A percentile compares a stretch with the other conserved stretches of the same genome.
phyloP scores from a whole-genome alignment of 2,113 vertebrate species.

The Morone chrysops region DNA sequence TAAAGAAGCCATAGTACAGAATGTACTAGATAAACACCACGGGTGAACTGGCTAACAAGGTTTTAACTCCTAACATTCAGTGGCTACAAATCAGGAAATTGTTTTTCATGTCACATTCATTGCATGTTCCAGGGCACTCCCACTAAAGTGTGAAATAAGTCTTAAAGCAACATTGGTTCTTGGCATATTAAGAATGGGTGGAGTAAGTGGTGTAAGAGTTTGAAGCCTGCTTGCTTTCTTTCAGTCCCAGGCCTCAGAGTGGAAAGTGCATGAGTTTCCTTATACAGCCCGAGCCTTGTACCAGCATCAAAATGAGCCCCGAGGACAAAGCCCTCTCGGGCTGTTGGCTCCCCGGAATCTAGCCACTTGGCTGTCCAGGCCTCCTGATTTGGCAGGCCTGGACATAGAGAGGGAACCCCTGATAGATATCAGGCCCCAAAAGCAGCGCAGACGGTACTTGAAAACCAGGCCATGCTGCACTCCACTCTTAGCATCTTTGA shows the following conservation, averaged over 20 bases:
- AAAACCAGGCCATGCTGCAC: slow-evolving; percentile 42
- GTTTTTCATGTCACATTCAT: background rate
- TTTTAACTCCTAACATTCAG: slow-evolving; percentile 2
- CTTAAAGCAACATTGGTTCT: slow-evolving; percentile 36
- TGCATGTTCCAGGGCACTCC: slow-evolving; percentile 42
- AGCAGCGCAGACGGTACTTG: slow-evolving; percentile 17
- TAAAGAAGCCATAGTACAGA: background rate
- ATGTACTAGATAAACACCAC: slow-evolving; percentile 4
- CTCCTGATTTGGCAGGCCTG: slow-evolving; percentile 62
- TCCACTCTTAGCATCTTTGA: slow-evolving; percentile 11
- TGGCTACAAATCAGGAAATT: slow-evolving; percentile 15
- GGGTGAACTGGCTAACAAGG: background rate
- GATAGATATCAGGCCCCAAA: slow-evolving; percentile 55
- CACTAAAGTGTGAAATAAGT: slow-evolving; percentile 36
- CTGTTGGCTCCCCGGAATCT: slow-evolving; percentile 77
- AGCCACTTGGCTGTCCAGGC: slow-evolving; percentile 61
- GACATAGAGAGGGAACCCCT: slow-evolving; percentile 54
- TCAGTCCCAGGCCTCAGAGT: slow-evolving; percentile 29
- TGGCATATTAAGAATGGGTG: slow-evolving; percentile 42
- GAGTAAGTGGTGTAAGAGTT: slow-evolving; percentile 36
- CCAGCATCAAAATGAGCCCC: slow-evolving; percentile 74
- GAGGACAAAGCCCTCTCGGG: slow-evolving; percentile 76
- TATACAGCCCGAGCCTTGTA: slow-evolving; percentile 56
- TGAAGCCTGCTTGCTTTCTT: slow-evolving; percentile 46
- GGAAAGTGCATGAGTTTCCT: slow-evolving; percentile 60